phyloP scores from a whole-genome alignment of 1,140 invertebrate genomes.

The Trinorchestia longiramus region DNA sequence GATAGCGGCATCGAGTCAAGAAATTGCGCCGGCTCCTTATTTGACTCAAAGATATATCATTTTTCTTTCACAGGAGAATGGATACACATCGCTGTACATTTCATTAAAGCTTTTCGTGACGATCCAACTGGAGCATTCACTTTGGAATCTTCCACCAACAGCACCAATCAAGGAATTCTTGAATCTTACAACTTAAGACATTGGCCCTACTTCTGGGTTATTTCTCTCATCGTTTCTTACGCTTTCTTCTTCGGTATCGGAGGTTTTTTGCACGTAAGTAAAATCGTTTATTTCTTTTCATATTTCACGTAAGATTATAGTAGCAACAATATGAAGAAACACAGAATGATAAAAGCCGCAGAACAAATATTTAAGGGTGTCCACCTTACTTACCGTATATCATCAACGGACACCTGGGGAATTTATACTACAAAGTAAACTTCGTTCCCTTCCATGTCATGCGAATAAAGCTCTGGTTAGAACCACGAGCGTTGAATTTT shows the following conservation, averaged over 20 bases:
- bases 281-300: neutral
- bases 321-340: too few species aligned
- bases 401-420: too few species aligned
- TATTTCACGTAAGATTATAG: too few species aligned
- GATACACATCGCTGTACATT: conserved; percentile 76
- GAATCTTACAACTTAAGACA: conserved; percentile 72
- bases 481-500: too few species aligned
- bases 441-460: too few species aligned
- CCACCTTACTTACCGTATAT: neutral
- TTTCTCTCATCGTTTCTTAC: conserved; percentile 73
- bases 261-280: conserved; percentile 64
- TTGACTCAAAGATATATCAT: conserved; percentile 12
- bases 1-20: neutral
- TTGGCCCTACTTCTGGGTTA: conserved; percentile 72
- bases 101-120: conserved; percentile 72
- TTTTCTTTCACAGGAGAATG: conserved; percentile 75
- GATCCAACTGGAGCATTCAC: conserved; percentile 57
- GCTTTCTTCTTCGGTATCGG: conserved; percentile 73
- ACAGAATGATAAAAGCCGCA: neutral
- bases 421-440: too few species aligned
- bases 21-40: neutral
- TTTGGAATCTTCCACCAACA: conserved; percentile 4
- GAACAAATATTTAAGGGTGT: neutral
- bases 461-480: too few species aligned
- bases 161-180: too few species aligned